Conservation (phyloP, 2,888 invertebrate genomes). For the Oasisia sp. region DNA sequence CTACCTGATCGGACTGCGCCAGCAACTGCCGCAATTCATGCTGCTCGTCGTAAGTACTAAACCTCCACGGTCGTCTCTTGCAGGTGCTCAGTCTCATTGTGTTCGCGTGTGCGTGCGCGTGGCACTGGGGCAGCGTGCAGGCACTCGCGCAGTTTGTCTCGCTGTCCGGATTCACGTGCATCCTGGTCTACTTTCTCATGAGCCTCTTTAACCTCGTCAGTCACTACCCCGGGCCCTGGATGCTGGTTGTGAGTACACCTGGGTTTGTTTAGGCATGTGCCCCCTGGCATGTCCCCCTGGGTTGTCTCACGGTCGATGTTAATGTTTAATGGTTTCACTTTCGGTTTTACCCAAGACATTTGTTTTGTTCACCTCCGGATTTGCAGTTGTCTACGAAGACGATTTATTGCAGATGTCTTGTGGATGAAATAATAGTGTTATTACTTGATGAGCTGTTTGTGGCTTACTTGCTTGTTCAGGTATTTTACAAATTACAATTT, state of each 20-base stretch:
- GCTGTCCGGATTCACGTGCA: constrained; percentile 36
- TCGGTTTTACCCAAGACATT: not conserved
- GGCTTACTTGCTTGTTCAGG: not conserved
- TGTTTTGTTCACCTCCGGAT: not conserved
- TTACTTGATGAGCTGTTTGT: not conserved
- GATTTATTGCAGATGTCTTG: not conserved
- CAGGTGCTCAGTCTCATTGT: constrained; percentile 38
- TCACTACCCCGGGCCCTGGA: constrained; percentile 41
- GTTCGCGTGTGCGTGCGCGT: constrained; percentile 39
- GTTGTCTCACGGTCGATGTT: not conserved
- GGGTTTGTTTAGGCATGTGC: not conserved
- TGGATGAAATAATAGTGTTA: not conserved
- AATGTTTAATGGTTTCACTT: not conserved
- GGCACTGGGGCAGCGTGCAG: constrained; percentile 29
- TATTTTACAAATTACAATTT: too few species aligned
- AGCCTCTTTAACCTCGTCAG: constrained; percentile 39
- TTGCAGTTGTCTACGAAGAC: not conserved
- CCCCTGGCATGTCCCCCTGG: not conserved
- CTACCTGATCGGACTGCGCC: constrained; percentile 29
- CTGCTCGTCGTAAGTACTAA: constrained; percentile 19
- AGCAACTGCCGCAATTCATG: not conserved
- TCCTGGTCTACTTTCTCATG: constrained; percentile 37
- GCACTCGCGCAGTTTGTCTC: constrained; percentile 41
- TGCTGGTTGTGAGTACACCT: constrained; percentile 40
- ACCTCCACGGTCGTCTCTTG: not conserved